These are phyloP conservation scores for Antigone vipio DNA, from an alignment of 2,113 vertebrate species.

Conservation along the genomic window DNA sequence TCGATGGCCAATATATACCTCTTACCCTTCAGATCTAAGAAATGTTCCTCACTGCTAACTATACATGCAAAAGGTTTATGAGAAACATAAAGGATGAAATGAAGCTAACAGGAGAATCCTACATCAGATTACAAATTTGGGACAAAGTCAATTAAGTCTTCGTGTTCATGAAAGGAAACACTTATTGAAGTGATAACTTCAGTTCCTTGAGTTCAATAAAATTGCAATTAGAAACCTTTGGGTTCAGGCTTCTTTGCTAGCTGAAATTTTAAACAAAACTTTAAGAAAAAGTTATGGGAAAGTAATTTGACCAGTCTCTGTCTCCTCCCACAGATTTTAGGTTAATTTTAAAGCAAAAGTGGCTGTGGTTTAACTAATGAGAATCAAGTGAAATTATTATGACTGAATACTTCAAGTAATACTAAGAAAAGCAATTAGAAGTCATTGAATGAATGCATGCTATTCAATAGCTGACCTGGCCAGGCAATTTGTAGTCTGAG, in stretches of 20 bases:
- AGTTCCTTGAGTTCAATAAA: background rate
- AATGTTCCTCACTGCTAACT: background rate
- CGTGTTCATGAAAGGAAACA: background rate
- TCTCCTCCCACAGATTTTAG: background rate
- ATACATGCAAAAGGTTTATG: background rate
- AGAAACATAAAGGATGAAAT: background rate
- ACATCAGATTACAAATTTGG: background rate
- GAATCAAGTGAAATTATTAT: background rate
- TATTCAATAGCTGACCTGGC: background rate
- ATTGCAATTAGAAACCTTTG: background rate
- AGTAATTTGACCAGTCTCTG: background rate
- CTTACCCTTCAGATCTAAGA: background rate
- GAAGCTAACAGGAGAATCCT: background rate
- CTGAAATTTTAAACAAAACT: background rate
- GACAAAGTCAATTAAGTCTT: background rate
- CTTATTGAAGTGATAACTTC: background rate
- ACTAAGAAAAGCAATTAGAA: slow-evolving; percentile 18
- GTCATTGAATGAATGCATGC: background rate
- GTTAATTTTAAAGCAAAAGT: background rate
- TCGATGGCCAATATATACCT: background rate
- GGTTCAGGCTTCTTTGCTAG: background rate
- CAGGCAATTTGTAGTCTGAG: background rate
- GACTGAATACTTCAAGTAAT: background rate
- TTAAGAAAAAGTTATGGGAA: background rate
- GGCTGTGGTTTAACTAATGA: background rate